These are phyloP conservation scores for Tylochromis polylepis DNA, from an alignment of 2,113 vertebrate genomes.

Conservation along the genomic window DNA sequence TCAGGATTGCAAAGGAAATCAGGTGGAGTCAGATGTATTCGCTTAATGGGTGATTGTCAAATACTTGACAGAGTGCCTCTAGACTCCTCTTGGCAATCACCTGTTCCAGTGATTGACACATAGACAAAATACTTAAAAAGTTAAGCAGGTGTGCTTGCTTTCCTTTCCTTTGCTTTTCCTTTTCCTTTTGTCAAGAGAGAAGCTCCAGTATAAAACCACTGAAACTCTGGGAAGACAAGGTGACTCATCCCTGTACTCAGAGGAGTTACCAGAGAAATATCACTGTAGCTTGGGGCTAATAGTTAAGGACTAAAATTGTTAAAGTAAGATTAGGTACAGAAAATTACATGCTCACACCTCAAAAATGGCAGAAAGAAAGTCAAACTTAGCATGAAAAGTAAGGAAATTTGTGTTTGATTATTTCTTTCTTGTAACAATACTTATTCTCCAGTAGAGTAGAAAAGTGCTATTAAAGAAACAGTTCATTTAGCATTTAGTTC, in stretches of 20 bases:
- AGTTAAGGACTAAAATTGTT: background rate
- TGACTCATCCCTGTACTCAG: background rate
- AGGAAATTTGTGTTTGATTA: background rate
- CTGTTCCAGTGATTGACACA: slow-evolving; percentile 14
- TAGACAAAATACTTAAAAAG: slow-evolving; percentile 6
- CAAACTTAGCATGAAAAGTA: background rate
- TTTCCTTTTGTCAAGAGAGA: background rate
- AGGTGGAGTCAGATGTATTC: background rate
- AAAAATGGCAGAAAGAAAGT: background rate
- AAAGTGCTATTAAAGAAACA: background rate
- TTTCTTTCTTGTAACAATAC: background rate
- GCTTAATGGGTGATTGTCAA: background rate
- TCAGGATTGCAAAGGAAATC: background rate
- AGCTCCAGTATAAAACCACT: background rate
- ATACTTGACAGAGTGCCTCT: background rate
- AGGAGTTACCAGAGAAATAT: background rate
- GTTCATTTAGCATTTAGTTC: background rate
- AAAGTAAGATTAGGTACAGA: background rate
- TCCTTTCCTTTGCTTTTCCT: background rate
- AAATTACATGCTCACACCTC: background rate
- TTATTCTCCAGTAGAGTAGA: background rate
- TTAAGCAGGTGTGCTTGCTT: slow-evolving; percentile 17
- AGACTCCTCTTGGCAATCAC: background rate
- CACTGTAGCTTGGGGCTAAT: background rate
- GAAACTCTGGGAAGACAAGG: background rate